Conservation (phyloP, 2,888 invertebrate species). For the Strigamia crassipes region DNA sequence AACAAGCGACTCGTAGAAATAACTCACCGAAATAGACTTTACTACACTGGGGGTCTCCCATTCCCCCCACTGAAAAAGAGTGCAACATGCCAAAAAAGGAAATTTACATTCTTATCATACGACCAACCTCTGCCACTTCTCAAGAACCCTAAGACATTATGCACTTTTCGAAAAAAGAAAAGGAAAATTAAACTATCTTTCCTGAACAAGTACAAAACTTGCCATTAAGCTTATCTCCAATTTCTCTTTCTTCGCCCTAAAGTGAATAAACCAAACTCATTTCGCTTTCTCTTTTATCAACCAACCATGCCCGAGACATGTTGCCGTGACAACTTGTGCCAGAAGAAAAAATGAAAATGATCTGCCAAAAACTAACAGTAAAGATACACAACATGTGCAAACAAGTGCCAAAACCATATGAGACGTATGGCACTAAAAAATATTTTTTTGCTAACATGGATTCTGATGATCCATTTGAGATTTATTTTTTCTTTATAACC, state of each 20-base stretch:
- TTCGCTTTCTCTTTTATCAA: conserved; percentile 8
- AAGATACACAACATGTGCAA: conserved; percentile 14
- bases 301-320: conserved; percentile 2
- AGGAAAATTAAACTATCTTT: neutral
- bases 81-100: conserved; percentile 6
- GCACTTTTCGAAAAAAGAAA: neutral
- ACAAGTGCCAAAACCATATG: conserved; percentile 7
- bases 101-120: conserved; percentile 25
- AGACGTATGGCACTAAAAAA: neutral
- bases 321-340: conserved; percentile 2
- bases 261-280: conserved; percentile 31
- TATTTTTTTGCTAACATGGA: neutral
- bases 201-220: neutral
- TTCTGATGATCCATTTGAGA: neutral
- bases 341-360: conserved; percentile 14
- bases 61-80: conserved; percentile 1
- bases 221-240: conserved; percentile 11
- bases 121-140: conserved; percentile 15
- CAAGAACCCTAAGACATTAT: conserved; percentile 3
- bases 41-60: neutral
- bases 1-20: neutral
- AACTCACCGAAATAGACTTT: neutral
- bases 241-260: neutral
- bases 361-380: conserved; percentile 27
- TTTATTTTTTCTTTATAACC: too few relatives aligned